Conservation (phyloP, 2,113 vertebrate genomes). For the Halcyon malimbica region DNA sequence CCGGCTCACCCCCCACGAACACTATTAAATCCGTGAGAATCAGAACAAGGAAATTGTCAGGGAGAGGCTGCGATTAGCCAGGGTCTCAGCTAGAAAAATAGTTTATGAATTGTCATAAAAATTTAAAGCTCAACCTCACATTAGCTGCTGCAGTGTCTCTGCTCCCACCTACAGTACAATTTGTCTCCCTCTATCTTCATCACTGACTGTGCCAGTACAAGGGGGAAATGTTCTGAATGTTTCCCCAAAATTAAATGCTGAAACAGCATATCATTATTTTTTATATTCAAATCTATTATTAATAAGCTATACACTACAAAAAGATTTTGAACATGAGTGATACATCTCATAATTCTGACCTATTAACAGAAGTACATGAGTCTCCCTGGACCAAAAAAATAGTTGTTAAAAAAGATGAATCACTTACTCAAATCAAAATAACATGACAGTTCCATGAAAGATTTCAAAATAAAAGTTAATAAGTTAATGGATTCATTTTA, state of each 20-base stretch:
- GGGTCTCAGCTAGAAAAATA: slow-evolving; percentile 31
- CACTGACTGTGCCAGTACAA: slow-evolving; percentile 36
- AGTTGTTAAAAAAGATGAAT: slow-evolving; percentile 59
- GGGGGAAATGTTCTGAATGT: slow-evolving; percentile 49
- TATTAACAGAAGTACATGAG: slow-evolving; percentile 57
- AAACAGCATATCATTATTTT: slow-evolving; percentile 63
- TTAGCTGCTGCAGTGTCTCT: slow-evolving; percentile 62
- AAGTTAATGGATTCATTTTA: slow-evolving; percentile 65
- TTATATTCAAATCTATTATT: slow-evolving; percentile 69
- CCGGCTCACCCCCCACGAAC: slow-evolving; percentile 35
- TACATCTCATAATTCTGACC: slow-evolving; percentile 59
- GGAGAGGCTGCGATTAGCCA: slow-evolving; percentile 53
- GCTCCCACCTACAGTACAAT: slow-evolving; percentile 70
- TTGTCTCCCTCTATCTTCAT: background rate
- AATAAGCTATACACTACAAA: slow-evolving; percentile 62
- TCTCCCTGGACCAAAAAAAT: slow-evolving; percentile 53
- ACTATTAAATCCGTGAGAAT: slow-evolving; percentile 59
- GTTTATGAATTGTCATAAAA: slow-evolving; percentile 70
- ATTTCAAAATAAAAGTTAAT: slow-evolving; percentile 68
- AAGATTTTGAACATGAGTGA: slow-evolving; percentile 61
- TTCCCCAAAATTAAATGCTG: slow-evolving; percentile 67
- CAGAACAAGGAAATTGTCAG: slow-evolving; percentile 67
- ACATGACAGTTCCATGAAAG: slow-evolving; percentile 48
- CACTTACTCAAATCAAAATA: slow-evolving; percentile 53
- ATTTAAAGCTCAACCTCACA: slow-evolving; percentile 64